phyloP scores from a whole-genome alignment of 2,888 invertebrate genomes.

The Rotaria macrura region DNA sequence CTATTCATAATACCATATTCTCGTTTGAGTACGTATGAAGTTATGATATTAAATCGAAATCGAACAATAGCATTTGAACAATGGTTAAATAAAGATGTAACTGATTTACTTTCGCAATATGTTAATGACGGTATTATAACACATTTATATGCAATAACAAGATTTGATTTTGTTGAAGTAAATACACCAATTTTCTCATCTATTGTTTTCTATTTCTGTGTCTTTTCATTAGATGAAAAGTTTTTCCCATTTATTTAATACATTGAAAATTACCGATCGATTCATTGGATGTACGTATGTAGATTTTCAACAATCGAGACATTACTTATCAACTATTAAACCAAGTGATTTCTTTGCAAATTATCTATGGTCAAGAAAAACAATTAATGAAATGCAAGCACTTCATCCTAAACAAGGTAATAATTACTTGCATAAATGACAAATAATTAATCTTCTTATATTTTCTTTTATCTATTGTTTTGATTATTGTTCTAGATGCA shows the following conservation, averaged over 20 bases:
- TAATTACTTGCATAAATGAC: background rate
- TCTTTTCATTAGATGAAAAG: background rate
- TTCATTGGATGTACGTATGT: background rate
- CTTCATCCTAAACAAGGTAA: background rate
- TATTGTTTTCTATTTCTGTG: background rate
- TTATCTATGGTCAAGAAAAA: background rate
- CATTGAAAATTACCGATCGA: background rate
- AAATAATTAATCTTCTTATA: too few species aligned
- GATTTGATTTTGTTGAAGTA: background rate
- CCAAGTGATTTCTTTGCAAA: background rate
- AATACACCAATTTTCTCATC: too few species aligned
- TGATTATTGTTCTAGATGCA: background rate
- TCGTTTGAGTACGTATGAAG: background rate
- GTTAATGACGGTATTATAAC: background rate
- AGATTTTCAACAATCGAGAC: background rate
- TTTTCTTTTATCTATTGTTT: background rate
- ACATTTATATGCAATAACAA: constrained; percentile 11
- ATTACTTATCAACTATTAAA: background rate
- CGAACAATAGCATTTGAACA: background rate
- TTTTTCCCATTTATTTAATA: constrained; percentile 10
- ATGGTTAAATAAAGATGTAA: constrained; percentile 7
- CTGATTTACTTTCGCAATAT: background rate
- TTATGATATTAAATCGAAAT: background rate
- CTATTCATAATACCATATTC: background rate
- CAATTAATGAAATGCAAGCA: background rate